Evolutionary conservation across 2,797 vertebrate species (phyloP).

Genomic region (Rallus crepitans): DNA sequence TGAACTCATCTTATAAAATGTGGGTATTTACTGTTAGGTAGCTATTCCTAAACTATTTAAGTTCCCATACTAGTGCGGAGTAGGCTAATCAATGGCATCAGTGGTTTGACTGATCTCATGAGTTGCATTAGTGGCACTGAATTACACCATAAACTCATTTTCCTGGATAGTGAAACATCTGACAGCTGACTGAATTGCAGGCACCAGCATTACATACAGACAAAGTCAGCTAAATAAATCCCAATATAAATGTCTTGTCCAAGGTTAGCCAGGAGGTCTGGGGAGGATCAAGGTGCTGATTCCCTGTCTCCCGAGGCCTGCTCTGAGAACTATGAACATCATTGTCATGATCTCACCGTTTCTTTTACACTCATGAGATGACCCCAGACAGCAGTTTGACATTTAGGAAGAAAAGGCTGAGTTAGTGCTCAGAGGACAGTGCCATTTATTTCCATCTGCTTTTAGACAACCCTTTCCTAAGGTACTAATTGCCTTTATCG

Average conservation of each 20-base stretch:
- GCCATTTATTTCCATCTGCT: slow-evolving; percentile 35
- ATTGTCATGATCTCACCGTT: not conserved
- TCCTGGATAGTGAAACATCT: not conserved
- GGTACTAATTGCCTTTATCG: slow-evolving; percentile 47
- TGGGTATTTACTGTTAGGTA: not conserved
- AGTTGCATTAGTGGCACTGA: not conserved
- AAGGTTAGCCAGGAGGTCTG: slow-evolving; percentile 33
- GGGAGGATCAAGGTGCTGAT: slow-evolving; percentile 46
- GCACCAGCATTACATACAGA: not conserved
- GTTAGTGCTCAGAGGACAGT: not conserved
- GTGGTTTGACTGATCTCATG: not conserved
- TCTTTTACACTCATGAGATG: not conserved
- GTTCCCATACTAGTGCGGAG: not conserved
- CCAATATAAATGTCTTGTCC: not conserved
- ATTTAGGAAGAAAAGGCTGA: slow-evolving; percentile 26
- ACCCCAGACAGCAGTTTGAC: slow-evolving; percentile 26
- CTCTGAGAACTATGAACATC: not conserved
- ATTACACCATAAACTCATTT: not conserved
- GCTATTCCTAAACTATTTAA: not conserved
- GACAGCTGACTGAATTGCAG: not conserved
- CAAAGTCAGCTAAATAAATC: slow-evolving; percentile 31
- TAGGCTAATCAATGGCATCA: not conserved
- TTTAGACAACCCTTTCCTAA: slow-evolving; percentile 16
- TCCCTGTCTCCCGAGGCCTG: not conserved
- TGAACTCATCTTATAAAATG: not conserved